Evolutionary conservation across 2,113 vertebrate species (phyloP).

Genomic region (Erythrocercus mccallii): DNA sequence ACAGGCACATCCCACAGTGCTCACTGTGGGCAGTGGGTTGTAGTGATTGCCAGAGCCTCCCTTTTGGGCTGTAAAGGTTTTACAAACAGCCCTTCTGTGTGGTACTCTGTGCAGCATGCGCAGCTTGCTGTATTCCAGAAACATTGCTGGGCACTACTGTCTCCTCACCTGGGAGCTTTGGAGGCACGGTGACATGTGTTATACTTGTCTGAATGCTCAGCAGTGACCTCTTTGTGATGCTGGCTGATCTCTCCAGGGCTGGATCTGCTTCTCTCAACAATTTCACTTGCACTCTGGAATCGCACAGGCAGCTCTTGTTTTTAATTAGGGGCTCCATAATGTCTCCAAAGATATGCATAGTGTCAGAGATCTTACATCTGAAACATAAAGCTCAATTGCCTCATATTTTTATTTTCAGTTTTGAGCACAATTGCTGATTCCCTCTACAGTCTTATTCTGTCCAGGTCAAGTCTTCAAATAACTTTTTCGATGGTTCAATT

Average conservation of each 20-base stretch:
- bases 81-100: not conserved
- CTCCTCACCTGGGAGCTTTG: not conserved
- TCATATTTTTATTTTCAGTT: not conserved
- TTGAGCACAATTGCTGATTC: not conserved
- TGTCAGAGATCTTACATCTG: not conserved
- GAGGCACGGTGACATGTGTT: conserved; percentile 13
- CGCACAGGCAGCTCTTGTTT: not conserved
- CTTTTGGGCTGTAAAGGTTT: not conserved
- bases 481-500: not conserved
- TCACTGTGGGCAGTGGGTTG: not conserved
- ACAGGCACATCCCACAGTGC: not conserved
- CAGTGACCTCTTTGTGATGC: not conserved
- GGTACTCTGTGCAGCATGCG: not conserved
- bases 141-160: not conserved
- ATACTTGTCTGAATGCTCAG: not conserved
- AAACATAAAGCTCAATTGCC: not conserved
- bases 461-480: conserved; percentile 4
- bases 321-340: not conserved
- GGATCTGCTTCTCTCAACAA: not conserved
- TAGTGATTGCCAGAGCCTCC: not conserved
- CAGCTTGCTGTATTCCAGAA: not conserved
- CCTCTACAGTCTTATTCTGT: not conserved
- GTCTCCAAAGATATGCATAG: not conserved
- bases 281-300: not conserved
- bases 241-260: conserved; percentile 16